These are phyloP conservation scores for Trichacis sp. DNA, from an alignment of 2,888 invertebrate genomes.

Conservation along the genomic window DNA sequence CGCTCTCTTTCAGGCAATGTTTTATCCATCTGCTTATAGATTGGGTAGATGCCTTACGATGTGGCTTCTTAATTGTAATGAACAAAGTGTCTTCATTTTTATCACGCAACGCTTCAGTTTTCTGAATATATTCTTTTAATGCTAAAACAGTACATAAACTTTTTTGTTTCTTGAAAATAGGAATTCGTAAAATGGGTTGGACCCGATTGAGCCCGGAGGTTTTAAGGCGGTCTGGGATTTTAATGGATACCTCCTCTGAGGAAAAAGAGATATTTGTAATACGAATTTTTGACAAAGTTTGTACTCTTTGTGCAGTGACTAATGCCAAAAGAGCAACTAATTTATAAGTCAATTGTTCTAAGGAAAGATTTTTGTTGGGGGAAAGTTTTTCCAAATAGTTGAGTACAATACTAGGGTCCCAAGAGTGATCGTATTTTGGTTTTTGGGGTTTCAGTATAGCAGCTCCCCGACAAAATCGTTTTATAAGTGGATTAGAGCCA, in stretches of 20 bases:
- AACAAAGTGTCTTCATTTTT: neutral
- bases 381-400: too few relatives aligned
- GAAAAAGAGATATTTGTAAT: constrained; percentile 4
- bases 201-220: constrained; percentile 5
- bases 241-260: constrained; percentile 1
- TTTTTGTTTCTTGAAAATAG: constrained; percentile 12
- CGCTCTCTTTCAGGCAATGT: neutral
- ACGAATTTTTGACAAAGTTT: constrained; percentile 18
- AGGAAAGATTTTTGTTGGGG: too few relatives aligned
- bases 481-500: too few relatives aligned
- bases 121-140: neutral
- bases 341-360: constrained; percentile 35
- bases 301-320: constrained; percentile 21
- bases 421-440: too few relatives aligned
- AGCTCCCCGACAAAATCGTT: too few relatives aligned
- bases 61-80: constrained; percentile 15
- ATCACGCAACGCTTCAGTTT: neutral
- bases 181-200: constrained; percentile 20
- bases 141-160: constrained; percentile 20
- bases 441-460: too few relatives aligned
- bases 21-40: neutral
- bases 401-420: too few relatives aligned
- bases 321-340: constrained; percentile 42
- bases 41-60: neutral
- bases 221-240: constrained; percentile 19